A percentile compares a stretch with the other conserved stretches of the same genome.
Conservation (phyloP, 2,888 invertebrate genomes). For the Amorpha juglandis region DNA sequence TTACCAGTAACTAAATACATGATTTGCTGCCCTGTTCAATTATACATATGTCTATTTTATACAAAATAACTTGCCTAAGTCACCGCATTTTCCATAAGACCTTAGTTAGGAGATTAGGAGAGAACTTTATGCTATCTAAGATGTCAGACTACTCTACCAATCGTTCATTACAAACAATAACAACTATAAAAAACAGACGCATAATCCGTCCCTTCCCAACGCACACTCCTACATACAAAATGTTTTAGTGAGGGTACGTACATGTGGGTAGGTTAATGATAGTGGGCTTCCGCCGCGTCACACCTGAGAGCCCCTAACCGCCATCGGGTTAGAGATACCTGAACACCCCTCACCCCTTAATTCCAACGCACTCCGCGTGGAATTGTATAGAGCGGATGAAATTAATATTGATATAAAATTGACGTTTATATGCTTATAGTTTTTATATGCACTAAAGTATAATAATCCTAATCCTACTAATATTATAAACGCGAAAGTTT, state of each 20-base stretch:
- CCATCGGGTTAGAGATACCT: conserved; percentile 78
- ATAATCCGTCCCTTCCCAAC: conserved; percentile 62
- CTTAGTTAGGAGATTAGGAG: too few relatives aligned
- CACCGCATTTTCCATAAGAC: too few relatives aligned
- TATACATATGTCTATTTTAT: too few relatives aligned
- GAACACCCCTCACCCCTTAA: conserved; percentile 75
- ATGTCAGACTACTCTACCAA: too few relatives aligned
- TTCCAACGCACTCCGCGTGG: conserved; percentile 57
- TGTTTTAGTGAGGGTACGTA: conserved; percentile 55
- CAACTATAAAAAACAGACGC: conserved; percentile 11
- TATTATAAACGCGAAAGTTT: too few relatives aligned
- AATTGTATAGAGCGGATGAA: conserved; percentile 53
- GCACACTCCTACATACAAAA: conserved; percentile 46
- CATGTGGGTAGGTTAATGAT: conserved; percentile 82
- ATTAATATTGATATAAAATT: conserved; percentile 1
- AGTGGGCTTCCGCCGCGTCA: conserved; percentile 83
- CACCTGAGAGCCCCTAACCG: conserved; percentile 84
- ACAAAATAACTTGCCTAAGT: too few relatives aligned
- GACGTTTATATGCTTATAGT: not conserved
- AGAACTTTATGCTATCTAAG: too few relatives aligned
- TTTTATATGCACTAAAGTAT: too few relatives aligned
- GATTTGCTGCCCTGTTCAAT: too few relatives aligned
- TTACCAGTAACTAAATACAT: too few relatives aligned
- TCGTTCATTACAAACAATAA: not conserved
- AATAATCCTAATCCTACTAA: too few relatives aligned